Evolutionary conservation across 2,113 vertebrate species (phyloP), one percentile per base, ranked within the genome.

Genomic region (Thryonomys swinderianus): DNA sequence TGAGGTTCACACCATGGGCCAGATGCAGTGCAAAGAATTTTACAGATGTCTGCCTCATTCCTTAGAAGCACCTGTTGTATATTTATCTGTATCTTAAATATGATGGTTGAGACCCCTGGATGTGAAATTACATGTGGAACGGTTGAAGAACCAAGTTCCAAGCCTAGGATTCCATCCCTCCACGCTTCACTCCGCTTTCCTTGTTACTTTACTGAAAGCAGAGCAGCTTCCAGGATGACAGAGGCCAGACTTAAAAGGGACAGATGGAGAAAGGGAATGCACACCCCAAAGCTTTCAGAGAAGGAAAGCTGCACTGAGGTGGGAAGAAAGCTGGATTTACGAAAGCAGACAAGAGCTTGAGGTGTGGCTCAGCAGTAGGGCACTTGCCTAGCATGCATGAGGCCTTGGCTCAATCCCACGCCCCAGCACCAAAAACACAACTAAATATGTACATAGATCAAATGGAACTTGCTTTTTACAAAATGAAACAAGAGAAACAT

Each of bases 391-490:
- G 32, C 7, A 0, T 10, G 16, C 42, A 61, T 8, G n/a, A n/a
- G 62, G 34, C 34, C 53, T 32, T 23, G 5, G 40, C 34, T 23
- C 57, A 62, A 27, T 34, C 32, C 57, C 57, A 14, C 27, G 57
- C 20, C 62, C 40, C 21, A 48, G 40, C 42, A 25, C 48, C 74
- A 67, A 25, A 88, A 23, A 13, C 27, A 87, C 27, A 45, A 88
- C 82, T 11, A 94, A 69, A 81, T 27, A 45, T 45, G 25, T 7
- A 74, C 45, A 6, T 76, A 13, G 57, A 42, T 30, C 10, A 11
- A 55, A 48, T 66, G 85, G 53, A 79, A 67, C 69, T 73, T n/a
- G 61, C 51, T 73, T 82, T 93, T 74, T 93, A n/a, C 34, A 57
- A 81, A 93, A 80, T 42, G 67, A 85, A 82, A 61, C 37, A 81